phyloP scores from a whole-genome alignment of 1,140 invertebrate genomes.

The Epicauta chinensis region DNA sequence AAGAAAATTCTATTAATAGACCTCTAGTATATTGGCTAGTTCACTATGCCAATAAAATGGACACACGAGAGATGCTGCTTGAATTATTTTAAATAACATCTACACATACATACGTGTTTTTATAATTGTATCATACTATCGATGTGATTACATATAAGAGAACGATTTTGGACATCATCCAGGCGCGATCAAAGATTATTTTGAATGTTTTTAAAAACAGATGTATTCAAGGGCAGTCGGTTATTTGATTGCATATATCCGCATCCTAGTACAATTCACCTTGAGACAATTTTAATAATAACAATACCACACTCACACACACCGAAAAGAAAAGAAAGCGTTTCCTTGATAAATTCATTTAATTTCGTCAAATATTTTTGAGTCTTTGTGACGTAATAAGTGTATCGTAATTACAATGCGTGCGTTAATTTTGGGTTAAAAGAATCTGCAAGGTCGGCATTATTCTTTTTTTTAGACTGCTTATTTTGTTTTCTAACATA shows the following conservation, averaged over 20 bases:
- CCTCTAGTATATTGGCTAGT: conserved; percentile 17
- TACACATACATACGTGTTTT: too few relatives aligned
- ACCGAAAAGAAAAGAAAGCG: too few relatives aligned
- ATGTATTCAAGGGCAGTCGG: conserved; percentile 8
- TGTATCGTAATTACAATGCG: not conserved
- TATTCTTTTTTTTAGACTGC: not conserved
- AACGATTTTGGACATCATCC: conserved; percentile 9
- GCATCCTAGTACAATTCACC: conserved; percentile 13
- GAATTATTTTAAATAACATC: too few relatives aligned
- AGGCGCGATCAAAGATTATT: conserved; percentile 1
- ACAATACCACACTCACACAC: too few relatives aligned
- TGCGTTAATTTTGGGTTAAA: conserved; percentile 29
- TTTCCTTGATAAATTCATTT: too few relatives aligned
- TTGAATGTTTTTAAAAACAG: not conserved
- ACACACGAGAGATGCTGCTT: too few relatives aligned
- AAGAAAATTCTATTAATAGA: conserved; percentile 21
- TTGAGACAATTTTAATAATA: conserved; percentile 5
- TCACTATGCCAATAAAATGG: conserved; percentile 14
- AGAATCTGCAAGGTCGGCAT: conserved; percentile 24
- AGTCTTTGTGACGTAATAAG: too few relatives aligned
- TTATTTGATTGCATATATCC: conserved; percentile 9
- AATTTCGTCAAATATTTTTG: too few relatives aligned
- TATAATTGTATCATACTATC: too few relatives aligned
- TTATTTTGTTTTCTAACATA: too few relatives aligned
- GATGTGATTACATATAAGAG: too few relatives aligned